Percentiles rank a stretch among this genome's conserved stretches.
phyloP scores from a whole-genome alignment of 2,113 vertebrate species.

The Mesocricetus auratus region DNA sequence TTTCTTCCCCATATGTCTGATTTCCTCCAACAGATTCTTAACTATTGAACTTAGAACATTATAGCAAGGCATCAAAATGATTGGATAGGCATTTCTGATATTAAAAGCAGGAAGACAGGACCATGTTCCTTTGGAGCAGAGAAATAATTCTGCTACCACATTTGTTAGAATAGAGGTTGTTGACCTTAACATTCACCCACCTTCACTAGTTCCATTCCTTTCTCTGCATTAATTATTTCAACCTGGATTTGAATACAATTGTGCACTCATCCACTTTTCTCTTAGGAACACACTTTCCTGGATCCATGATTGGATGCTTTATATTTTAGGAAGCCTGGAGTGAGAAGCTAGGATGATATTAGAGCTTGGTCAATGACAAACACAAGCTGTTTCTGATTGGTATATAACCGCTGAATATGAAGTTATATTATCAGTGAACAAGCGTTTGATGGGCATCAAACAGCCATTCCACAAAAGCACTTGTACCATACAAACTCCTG shows the following conservation, averaged over 20 bases:
- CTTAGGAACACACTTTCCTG: slow-evolving; percentile 15
- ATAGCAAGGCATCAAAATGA: slow-evolving; percentile 33
- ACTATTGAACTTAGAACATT: slow-evolving; percentile 45
- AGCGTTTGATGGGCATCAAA: slow-evolving; percentile 21
- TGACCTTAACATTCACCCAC: slow-evolving; percentile 65
- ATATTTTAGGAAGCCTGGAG: not conserved
- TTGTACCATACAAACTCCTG: slow-evolving; percentile 15
- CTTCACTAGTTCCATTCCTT: slow-evolving; percentile 53
- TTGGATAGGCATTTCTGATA: slow-evolving; percentile 27
- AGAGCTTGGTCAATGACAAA: not conserved
- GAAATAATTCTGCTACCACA: slow-evolving; percentile 30
- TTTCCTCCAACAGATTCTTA: slow-evolving; percentile 9
- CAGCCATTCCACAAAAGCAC: not conserved
- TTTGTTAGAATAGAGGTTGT: slow-evolving; percentile 64
- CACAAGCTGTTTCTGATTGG: slow-evolving; percentile 46
- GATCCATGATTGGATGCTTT: not conserved
- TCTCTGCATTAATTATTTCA: slow-evolving; percentile 69
- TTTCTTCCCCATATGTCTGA: not conserved
- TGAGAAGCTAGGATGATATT: not conserved
- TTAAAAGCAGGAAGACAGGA: slow-evolving; percentile 12
- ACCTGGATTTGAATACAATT: slow-evolving; percentile 67
- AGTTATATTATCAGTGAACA: slow-evolving; percentile 45
- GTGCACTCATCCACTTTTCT: slow-evolving; percentile 43
- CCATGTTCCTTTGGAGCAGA: not conserved
- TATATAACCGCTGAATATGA: not conserved